A percentile compares a stretch with the other conserved stretches of the same genome.
Evolutionary conservation across 2,797 vertebrate species (phyloP).

Genomic region (Chloroceryle inda): DNA sequence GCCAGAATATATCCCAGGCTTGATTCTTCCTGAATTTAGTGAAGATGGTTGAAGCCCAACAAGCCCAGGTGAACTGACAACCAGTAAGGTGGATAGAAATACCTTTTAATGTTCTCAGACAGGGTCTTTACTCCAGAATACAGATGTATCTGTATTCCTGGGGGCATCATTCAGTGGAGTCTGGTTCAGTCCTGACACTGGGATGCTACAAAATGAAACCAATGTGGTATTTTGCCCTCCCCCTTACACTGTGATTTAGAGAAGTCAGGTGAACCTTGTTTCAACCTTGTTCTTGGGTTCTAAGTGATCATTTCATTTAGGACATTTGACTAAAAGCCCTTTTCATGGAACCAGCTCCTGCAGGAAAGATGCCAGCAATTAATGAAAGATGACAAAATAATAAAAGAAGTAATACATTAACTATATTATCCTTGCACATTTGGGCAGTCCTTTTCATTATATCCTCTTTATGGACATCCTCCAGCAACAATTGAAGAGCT

Average conservation of each 20-base stretch:
- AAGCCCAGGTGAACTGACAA: not conserved
- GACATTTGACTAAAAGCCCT: slow-evolving; percentile 84
- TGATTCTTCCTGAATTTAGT: not conserved
- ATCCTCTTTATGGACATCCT: slow-evolving; percentile 79
- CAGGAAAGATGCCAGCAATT: slow-evolving; percentile 81
- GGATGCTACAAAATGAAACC: not conserved
- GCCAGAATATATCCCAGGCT: not conserved
- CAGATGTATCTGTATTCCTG: not conserved
- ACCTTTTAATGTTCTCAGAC: not conserved
- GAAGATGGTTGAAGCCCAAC: not conserved
- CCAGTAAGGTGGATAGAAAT: not conserved
- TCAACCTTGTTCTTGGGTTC: slow-evolving; percentile 77
- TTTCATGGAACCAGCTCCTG: slow-evolving; percentile 65
- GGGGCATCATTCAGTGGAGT: not conserved
- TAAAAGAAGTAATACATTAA: slow-evolving; percentile 86
- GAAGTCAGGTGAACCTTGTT: slow-evolving; percentile 75
- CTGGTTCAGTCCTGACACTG: not conserved
- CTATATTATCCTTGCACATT: slow-evolving; percentile 77
- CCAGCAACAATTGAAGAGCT: slow-evolving; percentile 68
- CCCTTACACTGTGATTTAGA: slow-evolving; percentile 56
- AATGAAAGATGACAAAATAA: slow-evolving; percentile 85
- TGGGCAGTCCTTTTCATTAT: slow-evolving; percentile 79
- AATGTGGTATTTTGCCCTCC: not conserved
- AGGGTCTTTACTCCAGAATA: not conserved
- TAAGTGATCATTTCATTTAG: slow-evolving; percentile 78